Conservation (phyloP, 2,797 vertebrate species). For the Spea hammondii region DNA sequence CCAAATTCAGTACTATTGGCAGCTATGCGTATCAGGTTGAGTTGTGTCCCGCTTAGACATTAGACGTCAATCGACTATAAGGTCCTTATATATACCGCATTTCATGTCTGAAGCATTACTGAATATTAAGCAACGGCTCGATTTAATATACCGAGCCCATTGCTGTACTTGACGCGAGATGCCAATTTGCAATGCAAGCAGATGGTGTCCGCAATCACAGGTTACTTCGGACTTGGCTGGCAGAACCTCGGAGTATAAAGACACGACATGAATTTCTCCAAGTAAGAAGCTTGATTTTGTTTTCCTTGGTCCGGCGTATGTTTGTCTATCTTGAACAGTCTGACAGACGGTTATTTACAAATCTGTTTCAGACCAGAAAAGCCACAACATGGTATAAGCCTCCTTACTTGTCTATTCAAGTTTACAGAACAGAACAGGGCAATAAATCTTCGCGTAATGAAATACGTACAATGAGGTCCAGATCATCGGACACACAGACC, state of each 20-base stretch:
- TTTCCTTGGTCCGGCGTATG: slow-evolving; percentile 75
- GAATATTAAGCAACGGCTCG: not conserved
- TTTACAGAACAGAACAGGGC: slow-evolving; percentile 43
- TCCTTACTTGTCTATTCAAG: slow-evolving; percentile 50
- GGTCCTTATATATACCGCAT: slow-evolving; percentile 49
- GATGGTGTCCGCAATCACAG: slow-evolving; percentile 18
- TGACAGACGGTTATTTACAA: slow-evolving; percentile 83
- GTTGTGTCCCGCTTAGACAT: slow-evolving; percentile 45
- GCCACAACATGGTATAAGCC: slow-evolving; percentile 65
- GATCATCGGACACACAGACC: slow-evolving; percentile 18
- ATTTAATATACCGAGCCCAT: not conserved
- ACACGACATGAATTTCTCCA: slow-evolving; percentile 71
- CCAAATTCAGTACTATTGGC: too few species aligned
- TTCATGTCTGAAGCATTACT: not conserved
- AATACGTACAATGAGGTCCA: slow-evolving; percentile 29
- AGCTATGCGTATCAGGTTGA: too few species aligned
- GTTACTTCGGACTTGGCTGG: slow-evolving; percentile 22
- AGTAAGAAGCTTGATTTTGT: slow-evolving; percentile 74
- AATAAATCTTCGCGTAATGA: slow-evolving; percentile 44
- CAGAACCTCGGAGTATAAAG: slow-evolving; percentile 70
- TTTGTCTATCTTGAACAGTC: slow-evolving; percentile 76
- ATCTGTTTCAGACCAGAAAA: slow-evolving; percentile 72
- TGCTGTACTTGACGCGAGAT: not conserved
- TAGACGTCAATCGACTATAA: slow-evolving; percentile 62
- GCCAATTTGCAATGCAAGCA: slow-evolving; percentile 59